These are phyloP conservation scores for Petrocephalus schoutedeni DNA, from an alignment of 2,797 vertebrate genomes.

Conservation along the genomic window DNA sequence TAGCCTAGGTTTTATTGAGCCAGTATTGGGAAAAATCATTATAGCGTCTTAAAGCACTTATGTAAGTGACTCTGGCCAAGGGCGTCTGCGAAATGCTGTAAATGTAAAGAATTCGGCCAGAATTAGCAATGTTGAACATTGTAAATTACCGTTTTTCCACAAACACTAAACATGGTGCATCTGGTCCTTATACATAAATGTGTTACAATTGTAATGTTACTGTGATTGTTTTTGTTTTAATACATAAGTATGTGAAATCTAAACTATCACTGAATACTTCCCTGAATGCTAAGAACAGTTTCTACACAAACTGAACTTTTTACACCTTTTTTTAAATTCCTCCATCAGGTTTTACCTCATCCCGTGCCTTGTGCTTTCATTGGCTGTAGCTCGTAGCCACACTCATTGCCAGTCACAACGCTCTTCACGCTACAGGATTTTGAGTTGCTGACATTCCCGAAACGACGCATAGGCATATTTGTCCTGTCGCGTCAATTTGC, in stretches of 20 bases:
- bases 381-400: not conserved
- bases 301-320: not conserved
- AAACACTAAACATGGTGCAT: too few relatives aligned
- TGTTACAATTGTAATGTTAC: too few relatives aligned
- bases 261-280: not conserved
- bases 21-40: too few relatives aligned
- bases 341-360: not conserved
- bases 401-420: not conserved
- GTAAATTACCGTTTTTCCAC: too few relatives aligned
- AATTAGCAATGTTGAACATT: too few relatives aligned
- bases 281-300: not conserved
- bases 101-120: too few relatives aligned
- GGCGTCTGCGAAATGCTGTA: too few relatives aligned
- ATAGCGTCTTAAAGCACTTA: too few relatives aligned
- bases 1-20: too few relatives aligned
- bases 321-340: not conserved
- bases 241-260: not conserved
- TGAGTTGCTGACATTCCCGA: not conserved
- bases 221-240: too few relatives aligned
- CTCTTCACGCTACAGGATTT: not conserved
- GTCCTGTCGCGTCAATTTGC: not conserved
- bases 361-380: not conserved
- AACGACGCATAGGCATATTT: not conserved
- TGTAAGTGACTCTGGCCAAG: too few relatives aligned
- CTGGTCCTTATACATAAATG: too few relatives aligned